A percentile compares a stretch with the other conserved stretches of the same genome.
Evolutionary conservation across 2,113 vertebrate species (phyloP).

Genomic region (Osmerus mordax): DNA sequence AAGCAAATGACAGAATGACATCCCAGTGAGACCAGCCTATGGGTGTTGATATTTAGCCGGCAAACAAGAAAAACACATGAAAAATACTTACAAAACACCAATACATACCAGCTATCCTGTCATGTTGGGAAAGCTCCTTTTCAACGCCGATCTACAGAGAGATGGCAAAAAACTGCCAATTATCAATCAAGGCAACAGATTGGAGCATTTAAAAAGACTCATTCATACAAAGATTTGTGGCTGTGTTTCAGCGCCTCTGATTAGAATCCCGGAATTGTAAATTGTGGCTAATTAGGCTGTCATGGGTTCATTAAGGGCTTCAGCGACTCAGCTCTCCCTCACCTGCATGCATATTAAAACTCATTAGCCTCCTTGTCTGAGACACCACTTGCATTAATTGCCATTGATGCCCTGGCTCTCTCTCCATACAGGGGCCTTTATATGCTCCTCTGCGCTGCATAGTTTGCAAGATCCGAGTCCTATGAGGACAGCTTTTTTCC

Average conservation of each 20-base stretch:
- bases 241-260: conserved; percentile 89
- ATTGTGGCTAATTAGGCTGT: conserved; percentile 99
- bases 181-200: conserved; percentile 99
- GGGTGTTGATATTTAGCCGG: not conserved
- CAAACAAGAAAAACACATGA: not conserved
- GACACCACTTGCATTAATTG: conserved; percentile 98
- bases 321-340: conserved; percentile 93
- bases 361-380: conserved; percentile 99
- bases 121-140: conserved; percentile 76
- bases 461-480: conserved; percentile 55
- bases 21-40: too few relatives aligned
- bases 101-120: too few relatives aligned
- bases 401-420: conserved; percentile 81
- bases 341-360: conserved; percentile 99
- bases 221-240: conserved; percentile 95
- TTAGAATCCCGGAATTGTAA: conserved; percentile 99
- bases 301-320: conserved; percentile 99
- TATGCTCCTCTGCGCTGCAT: conserved; percentile 72
- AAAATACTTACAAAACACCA: too few relatives aligned
- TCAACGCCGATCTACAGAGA: conserved; percentile 65
- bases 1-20: too few relatives aligned
- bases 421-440: conserved; percentile 76
- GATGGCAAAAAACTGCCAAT: conserved; percentile 75
- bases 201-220: conserved; percentile 91
- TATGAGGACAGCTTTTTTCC: conserved; percentile 31